Conservation (phyloP, 2,888 invertebrate genomes). For the Ceratothoa steindachneri region DNA sequence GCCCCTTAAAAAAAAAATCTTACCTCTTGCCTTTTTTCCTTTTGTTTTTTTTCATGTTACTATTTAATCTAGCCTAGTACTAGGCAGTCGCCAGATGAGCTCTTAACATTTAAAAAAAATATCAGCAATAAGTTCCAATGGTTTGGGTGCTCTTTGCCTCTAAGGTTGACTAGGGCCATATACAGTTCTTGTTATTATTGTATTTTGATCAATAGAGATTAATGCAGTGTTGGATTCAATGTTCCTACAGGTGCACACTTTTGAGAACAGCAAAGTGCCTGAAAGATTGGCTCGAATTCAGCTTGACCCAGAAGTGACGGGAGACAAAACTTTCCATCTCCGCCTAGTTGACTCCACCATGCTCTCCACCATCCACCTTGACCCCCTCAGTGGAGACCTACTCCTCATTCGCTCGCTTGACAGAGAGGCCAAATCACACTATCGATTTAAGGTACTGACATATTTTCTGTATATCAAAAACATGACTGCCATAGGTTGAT, state of each 20-base stretch:
- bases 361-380: not conserved
- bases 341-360: slow-evolving; percentile 49
- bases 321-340: slow-evolving; percentile 57
- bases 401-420: slow-evolving; percentile 71
- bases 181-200: no score
- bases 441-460: slow-evolving; percentile 56
- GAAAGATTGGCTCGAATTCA: slow-evolving; percentile 71
- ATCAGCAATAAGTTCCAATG: no score
- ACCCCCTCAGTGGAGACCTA: slow-evolving; percentile 67
- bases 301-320: slow-evolving; percentile 63
- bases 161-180: no score
- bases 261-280: slow-evolving; percentile 74
- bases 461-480: slow-evolving; percentile 59
- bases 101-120: no score
- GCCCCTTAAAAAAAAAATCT: no score
- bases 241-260: slow-evolving; percentile 64
- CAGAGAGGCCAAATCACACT: slow-evolving; percentile 65
- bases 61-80: no score
- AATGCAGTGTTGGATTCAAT: no score
- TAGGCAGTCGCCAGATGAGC: no score
- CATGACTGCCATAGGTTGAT: slow-evolving; percentile 50
- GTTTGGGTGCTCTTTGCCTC: no score
- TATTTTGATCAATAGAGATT: no score
- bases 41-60: no score
- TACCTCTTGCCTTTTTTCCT: no score